Conservation (phyloP, 2,888 invertebrate genomes). For the Cetonia aurata region DNA sequence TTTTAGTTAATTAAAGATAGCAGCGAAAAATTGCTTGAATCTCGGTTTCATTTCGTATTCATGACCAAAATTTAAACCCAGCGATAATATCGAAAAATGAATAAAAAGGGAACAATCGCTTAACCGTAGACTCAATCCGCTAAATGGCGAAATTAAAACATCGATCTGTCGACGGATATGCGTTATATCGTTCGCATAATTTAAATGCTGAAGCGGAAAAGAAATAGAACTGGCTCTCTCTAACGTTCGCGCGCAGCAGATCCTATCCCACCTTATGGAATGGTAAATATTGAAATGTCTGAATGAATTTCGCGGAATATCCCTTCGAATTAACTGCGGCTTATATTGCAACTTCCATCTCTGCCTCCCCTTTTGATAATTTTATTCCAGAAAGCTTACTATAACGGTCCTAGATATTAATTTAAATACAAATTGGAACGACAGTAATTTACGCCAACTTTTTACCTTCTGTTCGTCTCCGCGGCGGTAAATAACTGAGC, state of each 20-base stretch:
- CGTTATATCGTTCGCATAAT: slow-evolving; percentile 15
- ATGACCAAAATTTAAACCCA: neutral
- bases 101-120: slow-evolving; percentile 19
- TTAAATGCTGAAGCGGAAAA: neutral
- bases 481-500: neutral
- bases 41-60: neutral
- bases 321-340: slow-evolving; percentile 12
- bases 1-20: too few relatives aligned
- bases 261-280: neutral
- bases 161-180: slow-evolving; percentile 15
- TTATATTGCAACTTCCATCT: neutral
- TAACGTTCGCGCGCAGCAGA: neutral
- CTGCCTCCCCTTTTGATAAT: slow-evolving; percentile 5
- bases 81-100: neutral
- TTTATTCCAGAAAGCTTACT: slow-evolving; percentile 19
- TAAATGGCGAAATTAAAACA: slow-evolving; percentile 30
- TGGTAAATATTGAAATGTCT: slow-evolving; percentile 30
- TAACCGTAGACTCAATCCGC: slow-evolving; percentile 28
- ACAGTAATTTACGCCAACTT: slow-evolving; percentile 15
- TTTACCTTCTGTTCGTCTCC: slow-evolving; percentile 10
- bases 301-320: slow-evolving; percentile 27
- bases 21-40: too few relatives aligned
- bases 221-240: neutral
- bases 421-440: slow-evolving; percentile 15
- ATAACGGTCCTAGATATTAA: slow-evolving; percentile 12